phyloP scores from a whole-genome alignment of 1,140 invertebrate species.

The Campoletis sonorensis region DNA sequence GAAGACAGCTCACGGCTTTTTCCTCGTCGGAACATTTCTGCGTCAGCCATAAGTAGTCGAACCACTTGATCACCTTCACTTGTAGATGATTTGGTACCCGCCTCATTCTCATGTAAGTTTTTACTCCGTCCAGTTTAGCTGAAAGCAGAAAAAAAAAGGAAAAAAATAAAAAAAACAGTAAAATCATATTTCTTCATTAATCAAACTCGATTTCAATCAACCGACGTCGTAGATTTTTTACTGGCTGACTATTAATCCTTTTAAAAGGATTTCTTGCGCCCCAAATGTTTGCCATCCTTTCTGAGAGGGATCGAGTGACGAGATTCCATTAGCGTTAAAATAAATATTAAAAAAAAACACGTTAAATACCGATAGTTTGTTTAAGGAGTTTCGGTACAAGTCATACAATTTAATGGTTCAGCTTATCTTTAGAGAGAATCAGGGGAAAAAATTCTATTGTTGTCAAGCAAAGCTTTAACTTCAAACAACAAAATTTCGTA shows the following conservation, averaged over 20 bases:
- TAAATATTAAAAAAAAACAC: too few relatives aligned
- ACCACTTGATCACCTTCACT: conserved; percentile 99
- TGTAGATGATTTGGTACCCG: conserved; percentile 96
- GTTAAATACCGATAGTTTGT: conserved; percentile 1
- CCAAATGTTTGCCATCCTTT: not conserved
- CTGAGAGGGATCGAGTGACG: not conserved
- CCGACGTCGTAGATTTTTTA: not conserved
- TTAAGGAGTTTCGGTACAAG: too few relatives aligned
- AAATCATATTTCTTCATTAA: conserved; percentile 34
- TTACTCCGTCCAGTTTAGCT: conserved; percentile 98
- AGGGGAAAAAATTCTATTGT: too few relatives aligned
- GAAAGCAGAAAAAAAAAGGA: conserved; percentile 72
- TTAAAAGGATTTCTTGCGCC: not conserved
- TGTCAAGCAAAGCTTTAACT: too few relatives aligned
- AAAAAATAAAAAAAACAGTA: not conserved
- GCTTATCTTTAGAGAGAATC: too few relatives aligned
- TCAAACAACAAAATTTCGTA: too few relatives aligned
- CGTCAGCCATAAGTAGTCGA: conserved; percentile 98
- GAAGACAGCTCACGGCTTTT: conserved; percentile 94
- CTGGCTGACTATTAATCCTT: conserved; percentile 4
- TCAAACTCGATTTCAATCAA: not conserved
- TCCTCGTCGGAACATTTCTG: conserved; percentile 99
- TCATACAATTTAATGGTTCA: too few relatives aligned
- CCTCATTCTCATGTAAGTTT: conserved; percentile 98
- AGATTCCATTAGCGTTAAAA: conserved; percentile 18